Conservation (phyloP, 2,797 vertebrate species). For the Botia kubotai region DNA sequence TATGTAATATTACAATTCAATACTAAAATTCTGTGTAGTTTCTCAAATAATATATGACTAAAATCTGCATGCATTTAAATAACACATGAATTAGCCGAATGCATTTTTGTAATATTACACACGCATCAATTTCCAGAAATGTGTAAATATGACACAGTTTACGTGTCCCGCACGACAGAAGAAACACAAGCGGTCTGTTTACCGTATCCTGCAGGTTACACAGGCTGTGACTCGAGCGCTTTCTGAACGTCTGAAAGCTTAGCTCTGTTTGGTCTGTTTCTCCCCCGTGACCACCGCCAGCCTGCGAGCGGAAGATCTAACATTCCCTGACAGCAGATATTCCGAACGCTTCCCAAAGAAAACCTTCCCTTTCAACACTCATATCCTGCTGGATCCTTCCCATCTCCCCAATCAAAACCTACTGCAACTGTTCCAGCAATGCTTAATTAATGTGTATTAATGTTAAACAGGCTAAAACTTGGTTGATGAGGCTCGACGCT, state of each 20-base stretch:
- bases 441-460: slow-evolving; percentile 49
- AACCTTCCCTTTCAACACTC: slow-evolving; percentile 63
- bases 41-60: background rate
- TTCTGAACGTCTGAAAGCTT: slow-evolving; percentile 34
- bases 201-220: slow-evolving; percentile 29
- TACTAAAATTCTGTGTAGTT: background rate
- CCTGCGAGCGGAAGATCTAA: slow-evolving; percentile 72
- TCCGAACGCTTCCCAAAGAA: slow-evolving; percentile 62
- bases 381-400: slow-evolving; percentile 51
- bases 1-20: too few relatives aligned
- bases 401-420: slow-evolving; percentile 34
- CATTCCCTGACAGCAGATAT: slow-evolving; percentile 71
- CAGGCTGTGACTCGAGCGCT: slow-evolving; percentile 29
- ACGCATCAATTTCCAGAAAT: background rate
- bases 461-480: slow-evolving; percentile 13
- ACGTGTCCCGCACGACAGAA: background rate
- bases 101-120: background rate
- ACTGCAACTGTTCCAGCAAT: slow-evolving; percentile 26
- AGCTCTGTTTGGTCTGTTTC: slow-evolving; percentile 44
- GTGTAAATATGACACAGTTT: background rate
- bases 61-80: background rate
- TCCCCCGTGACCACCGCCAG: slow-evolving; percentile 70
- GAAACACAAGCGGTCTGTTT: background rate
- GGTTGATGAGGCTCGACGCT: background rate
- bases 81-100: background rate